phyloP scores from a whole-genome alignment of 1,140 invertebrate genomes.

The Scaptodrosophila lebanonensis region DNA sequence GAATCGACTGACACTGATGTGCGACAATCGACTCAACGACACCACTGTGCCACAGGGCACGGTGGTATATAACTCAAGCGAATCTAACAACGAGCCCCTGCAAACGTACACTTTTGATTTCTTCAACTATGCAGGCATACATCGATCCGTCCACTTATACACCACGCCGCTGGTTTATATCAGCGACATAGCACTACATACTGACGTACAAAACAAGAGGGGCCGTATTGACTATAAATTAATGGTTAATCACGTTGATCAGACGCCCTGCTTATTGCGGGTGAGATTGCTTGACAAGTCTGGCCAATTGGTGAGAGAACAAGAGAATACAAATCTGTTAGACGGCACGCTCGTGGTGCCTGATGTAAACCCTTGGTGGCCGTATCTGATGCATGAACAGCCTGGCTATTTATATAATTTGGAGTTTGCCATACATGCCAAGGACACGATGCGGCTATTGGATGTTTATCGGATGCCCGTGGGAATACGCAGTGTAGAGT shows the following conservation, averaged over 20 bases:
- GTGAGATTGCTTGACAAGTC: constrained; percentile 34
- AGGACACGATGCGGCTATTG: constrained; percentile 46
- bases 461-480: constrained; percentile 91
- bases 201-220: constrained; percentile 78
- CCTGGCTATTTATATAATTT: constrained; percentile 87
- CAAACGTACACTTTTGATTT: constrained; percentile 97
- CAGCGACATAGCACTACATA: constrained; percentile 88
- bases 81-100: constrained; percentile 82
- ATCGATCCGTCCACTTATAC: constrained; percentile 92
- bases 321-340: constrained; percentile 24
- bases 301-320: constrained; percentile 35
- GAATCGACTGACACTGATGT: constrained; percentile 91
- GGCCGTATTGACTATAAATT: constrained; percentile 66
- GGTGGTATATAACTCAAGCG: constrained; percentile 80
- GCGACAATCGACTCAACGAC: constrained; percentile 92
- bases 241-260: constrained; percentile 12
- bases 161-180: constrained; percentile 89
- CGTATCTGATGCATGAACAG: constrained; percentile 87
- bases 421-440: constrained; percentile 61
- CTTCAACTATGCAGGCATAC: constrained; percentile 98
- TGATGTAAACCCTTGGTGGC: constrained; percentile 93
- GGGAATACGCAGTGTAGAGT: constrained; percentile 90
- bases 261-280: constrained; percentile 10
- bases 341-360: constrained; percentile 81
- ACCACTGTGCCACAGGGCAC: constrained; percentile 90